phyloP scores from a whole-genome alignment of 2,113 vertebrate genomes.

The Rhipidura dahli region DNA sequence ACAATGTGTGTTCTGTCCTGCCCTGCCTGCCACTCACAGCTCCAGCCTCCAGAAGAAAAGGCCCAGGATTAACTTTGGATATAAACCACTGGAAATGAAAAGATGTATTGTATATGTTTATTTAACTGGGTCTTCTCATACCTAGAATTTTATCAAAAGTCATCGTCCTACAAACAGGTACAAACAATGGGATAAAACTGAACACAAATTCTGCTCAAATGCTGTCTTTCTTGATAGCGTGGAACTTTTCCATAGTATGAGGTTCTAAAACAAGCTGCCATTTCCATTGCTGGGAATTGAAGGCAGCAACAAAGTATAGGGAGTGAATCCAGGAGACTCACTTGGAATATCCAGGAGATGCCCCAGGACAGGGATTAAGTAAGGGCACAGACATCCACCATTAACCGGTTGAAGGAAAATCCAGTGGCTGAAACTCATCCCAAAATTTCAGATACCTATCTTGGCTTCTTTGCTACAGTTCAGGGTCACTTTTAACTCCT shows the following conservation, averaged over 20 bases:
- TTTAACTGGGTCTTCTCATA: background rate
- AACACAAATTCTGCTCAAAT: background rate
- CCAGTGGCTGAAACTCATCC: background rate
- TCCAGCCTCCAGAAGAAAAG: background rate
- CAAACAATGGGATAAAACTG: background rate
- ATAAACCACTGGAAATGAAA: background rate
- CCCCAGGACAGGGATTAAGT: background rate
- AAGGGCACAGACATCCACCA: background rate
- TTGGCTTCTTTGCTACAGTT: background rate
- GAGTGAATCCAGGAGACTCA: background rate
- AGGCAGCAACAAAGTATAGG: background rate
- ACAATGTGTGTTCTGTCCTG: background rate
- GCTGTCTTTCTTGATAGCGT: accelerated
- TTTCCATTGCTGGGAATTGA: background rate
- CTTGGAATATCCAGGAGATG: background rate
- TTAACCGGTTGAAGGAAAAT: background rate
- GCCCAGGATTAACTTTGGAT: background rate
- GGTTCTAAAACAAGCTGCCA: background rate
- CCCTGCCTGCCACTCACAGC: background rate
- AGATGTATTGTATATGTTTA: background rate
- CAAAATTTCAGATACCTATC: background rate
- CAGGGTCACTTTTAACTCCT: background rate
- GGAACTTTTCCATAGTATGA: accelerated
- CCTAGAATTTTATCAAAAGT: background rate
- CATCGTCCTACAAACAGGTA: accelerated